phyloP scores from a whole-genome alignment of 2,888 invertebrate genomes.

The Eristalinus sepulchralis region DNA sequence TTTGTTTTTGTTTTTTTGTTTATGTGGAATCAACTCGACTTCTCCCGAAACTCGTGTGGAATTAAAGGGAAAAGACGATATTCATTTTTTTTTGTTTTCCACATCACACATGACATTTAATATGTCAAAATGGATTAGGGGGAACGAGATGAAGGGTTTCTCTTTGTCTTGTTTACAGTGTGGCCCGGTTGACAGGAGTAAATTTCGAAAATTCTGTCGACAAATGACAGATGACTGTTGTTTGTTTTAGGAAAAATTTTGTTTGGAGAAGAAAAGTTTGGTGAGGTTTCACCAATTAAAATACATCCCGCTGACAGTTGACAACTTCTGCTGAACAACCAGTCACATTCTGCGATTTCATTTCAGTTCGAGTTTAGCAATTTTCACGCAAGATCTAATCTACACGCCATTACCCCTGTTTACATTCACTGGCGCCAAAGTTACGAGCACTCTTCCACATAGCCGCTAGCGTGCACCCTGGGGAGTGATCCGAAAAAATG shows the following conservation, averaged over 20 bases:
- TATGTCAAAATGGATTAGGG: conserved; percentile 19
- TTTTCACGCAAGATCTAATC: neutral
- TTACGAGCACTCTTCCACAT: neutral
- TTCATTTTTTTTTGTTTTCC: conserved; percentile 1
- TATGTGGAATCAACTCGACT: neutral
- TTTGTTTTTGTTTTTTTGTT: neutral
- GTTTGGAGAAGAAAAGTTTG: neutral
- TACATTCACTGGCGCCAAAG: conserved; percentile 53
- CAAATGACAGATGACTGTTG: neutral
- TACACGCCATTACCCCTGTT: neutral
- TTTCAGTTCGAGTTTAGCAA: neutral
- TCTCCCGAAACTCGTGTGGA: neutral
- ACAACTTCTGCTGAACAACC: no score
- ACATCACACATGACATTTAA: conserved; percentile 19
- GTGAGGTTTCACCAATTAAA: neutral
- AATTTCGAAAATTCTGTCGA: conserved; percentile 1
- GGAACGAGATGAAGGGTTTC: conserved; percentile 27
- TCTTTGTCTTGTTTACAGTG: neutral
- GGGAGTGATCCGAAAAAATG: neutral
- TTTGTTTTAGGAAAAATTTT: neutral
- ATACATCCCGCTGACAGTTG: neutral
- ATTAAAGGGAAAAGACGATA: neutral
- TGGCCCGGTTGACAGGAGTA: conserved; percentile 13
- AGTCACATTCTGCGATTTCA: neutral
- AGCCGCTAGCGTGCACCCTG: neutral